Evolutionary conservation across 1,140 invertebrate species (phyloP).

Genomic region (Zaprionus camerounensis): DNA sequence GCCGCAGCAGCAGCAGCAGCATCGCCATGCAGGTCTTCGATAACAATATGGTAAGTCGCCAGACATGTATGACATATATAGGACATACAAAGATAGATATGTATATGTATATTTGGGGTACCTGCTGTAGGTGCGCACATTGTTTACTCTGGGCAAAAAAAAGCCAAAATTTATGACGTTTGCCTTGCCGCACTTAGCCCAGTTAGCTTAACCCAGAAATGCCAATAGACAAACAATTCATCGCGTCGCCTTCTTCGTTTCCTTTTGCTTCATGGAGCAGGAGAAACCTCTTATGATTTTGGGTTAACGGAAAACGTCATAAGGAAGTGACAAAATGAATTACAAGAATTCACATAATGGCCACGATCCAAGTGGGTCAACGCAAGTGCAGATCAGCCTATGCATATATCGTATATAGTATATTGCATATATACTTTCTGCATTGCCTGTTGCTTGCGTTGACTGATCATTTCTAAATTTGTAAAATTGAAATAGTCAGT

Average conservation of each 20-base stretch:
- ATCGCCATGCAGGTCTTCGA: constrained; percentile 78
- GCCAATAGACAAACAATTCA: constrained; percentile 56
- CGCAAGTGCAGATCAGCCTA: constrained; percentile 30
- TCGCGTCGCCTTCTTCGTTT: constrained; percentile 1
- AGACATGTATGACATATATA: not conserved
- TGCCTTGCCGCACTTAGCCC: constrained; percentile 57
- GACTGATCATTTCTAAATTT: constrained; percentile 9
- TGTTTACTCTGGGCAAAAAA: constrained; percentile 35
- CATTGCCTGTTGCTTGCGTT: not conserved
- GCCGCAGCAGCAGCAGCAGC: constrained; percentile 33
- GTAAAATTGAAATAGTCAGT: not conserved
- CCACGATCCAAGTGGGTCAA: constrained; percentile 79
- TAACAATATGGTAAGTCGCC: constrained; percentile 77
- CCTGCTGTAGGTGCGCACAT: not conserved
- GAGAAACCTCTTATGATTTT: not conserved
- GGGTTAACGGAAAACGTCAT: constrained; percentile 14
- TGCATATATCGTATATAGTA: constrained; percentile 6
- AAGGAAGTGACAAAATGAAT: constrained; percentile 74
- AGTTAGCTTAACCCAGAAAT: constrained; percentile 74
- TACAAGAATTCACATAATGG: constrained; percentile 78
- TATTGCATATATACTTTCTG: not conserved
- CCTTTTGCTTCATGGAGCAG: not conserved
- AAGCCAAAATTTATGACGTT: constrained; percentile 38
- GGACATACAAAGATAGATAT: too few relatives aligned
- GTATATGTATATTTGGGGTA: not conserved